Evolutionary conservation across 2,113 vertebrate genomes (phyloP), one percentile per base, ranked within the genome.

Genomic region (Strigops habroptila): DNA sequence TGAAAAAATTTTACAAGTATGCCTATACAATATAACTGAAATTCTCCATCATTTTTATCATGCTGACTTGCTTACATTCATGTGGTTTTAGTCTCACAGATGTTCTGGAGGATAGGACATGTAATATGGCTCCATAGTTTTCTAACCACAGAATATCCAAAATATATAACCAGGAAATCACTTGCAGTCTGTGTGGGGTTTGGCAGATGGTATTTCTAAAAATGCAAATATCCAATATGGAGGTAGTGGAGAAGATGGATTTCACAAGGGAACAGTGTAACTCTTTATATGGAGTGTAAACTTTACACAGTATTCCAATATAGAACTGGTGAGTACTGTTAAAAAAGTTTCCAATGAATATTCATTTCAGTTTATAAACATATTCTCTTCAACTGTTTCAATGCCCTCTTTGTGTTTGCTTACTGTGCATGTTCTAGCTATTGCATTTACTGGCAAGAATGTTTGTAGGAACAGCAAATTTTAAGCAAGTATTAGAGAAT

Each of bases 101-200:
- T 97, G 95, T 96, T 96, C 95, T 95, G 95, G 95, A 96, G 93
- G 96, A 91, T 93, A 95, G 92, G 59, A 95, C 92, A 94, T 94
- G 91, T 96, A 97, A 97, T 95, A 91, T 93, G 92, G 91, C 86
- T 97, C 92, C 93, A 93, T 93, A 95, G 96, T 95, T 97, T 96
- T 94, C 95, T 96, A 96, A 96, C 96, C 96, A 97, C 92, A 96
- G 92, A 96, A 96, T 94, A 97, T 96, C 95, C 95, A 96, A 94
- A 96, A 95, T 97, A 96, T 89, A 96, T 96, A 96, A 96, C 96
- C 96, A 97, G 96, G 96, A 97, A 97, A 95, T 97, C 96, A 95
- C 91, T 97, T 81, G 75, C 95, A 94, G 94, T 95, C 92, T 96
- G 93, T 95, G 91, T 95, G 95, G 90, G 91, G 96, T 82, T 97